Percentiles rank a stretch among this genome's conserved stretches.
phyloP scores from a whole-genome alignment of 2,888 invertebrate species.

The Xanthostigma xanthostigma region DNA sequence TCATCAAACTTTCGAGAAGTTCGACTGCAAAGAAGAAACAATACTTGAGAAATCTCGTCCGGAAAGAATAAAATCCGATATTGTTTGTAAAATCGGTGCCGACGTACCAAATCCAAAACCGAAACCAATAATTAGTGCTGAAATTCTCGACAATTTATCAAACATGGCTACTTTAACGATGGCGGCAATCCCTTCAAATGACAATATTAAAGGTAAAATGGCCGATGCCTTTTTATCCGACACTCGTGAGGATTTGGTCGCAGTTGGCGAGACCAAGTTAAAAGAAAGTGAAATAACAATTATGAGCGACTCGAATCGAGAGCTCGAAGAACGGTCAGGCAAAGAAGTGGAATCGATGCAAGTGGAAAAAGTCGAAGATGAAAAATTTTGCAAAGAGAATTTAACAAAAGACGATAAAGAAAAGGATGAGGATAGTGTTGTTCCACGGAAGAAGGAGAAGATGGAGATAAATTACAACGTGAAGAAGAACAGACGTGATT shows the following conservation, averaged over 20 bases:
- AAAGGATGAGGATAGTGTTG: slow-evolving; percentile 27
- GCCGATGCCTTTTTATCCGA: slow-evolving; percentile 43
- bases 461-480: slow-evolving; percentile 25
- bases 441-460: slow-evolving; percentile 37
- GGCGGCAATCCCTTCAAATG: background rate
- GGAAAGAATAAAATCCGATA: no score
- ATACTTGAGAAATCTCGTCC: no score
- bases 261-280: slow-evolving; percentile 9
- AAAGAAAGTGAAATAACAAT: slow-evolving; percentile 15
- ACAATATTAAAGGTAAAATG: slow-evolving; percentile 31
- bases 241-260: slow-evolving; percentile 36
- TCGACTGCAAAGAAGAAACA: no score
- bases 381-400: slow-evolving; percentile 27
- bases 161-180: background rate
- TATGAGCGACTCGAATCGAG: slow-evolving; percentile 22
- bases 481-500: slow-evolving; percentile 25
- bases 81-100: no score
- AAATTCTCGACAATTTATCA: background rate
- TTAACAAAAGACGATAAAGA: slow-evolving; percentile 25
- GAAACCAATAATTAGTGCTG: background rate
- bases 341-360: background rate
- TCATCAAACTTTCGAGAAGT: no score
- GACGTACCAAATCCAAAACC: background rate
- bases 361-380: slow-evolving; percentile 17
- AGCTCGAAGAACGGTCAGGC: slow-evolving; percentile 15